These are phyloP conservation scores for Probosciger aterrimus DNA, from an alignment of 2,113 vertebrate species.

Conservation along the genomic window DNA sequence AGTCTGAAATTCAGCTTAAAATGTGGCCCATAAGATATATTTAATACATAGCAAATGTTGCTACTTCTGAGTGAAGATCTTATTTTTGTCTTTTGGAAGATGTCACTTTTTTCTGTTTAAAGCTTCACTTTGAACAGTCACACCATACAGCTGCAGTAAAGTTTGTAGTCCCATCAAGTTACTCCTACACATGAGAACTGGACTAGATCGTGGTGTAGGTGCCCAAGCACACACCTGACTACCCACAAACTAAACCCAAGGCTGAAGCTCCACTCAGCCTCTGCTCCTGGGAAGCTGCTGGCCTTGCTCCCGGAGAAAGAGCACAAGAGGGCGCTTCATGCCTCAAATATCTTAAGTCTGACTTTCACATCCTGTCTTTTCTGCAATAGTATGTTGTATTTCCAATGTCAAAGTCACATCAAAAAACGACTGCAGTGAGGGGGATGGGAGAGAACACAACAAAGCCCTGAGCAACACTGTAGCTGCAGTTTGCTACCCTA, in stretches of 20 bases:
- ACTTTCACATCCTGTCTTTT: neutral
- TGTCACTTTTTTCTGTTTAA: neutral
- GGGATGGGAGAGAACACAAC: neutral
- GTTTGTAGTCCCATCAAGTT: neutral
- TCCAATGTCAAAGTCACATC: neutral
- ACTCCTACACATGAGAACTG: neutral
- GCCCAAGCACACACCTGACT: neutral
- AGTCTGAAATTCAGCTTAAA: neutral
- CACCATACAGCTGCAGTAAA: neutral
- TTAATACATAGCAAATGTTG: neutral
- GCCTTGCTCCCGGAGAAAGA: neutral
- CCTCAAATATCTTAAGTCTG: neutral
- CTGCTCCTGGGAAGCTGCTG: neutral
- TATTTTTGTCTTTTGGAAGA: neutral
- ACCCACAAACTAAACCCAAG: neutral
- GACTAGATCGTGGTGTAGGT: rapidly evolving
- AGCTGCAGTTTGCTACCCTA: neutral
- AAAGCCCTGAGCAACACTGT: neutral
- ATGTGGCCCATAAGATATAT: neutral
- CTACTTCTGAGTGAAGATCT: neutral
- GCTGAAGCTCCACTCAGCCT: neutral
- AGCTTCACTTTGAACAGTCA: neutral
- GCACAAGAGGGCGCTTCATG: constrained; percentile 51
- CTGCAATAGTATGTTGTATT: neutral
- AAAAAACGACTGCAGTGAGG: neutral